Base-by-base conservation (phyloP, 2,888 invertebrate species). In the Drosophila pseudotakahashii region DNA sequence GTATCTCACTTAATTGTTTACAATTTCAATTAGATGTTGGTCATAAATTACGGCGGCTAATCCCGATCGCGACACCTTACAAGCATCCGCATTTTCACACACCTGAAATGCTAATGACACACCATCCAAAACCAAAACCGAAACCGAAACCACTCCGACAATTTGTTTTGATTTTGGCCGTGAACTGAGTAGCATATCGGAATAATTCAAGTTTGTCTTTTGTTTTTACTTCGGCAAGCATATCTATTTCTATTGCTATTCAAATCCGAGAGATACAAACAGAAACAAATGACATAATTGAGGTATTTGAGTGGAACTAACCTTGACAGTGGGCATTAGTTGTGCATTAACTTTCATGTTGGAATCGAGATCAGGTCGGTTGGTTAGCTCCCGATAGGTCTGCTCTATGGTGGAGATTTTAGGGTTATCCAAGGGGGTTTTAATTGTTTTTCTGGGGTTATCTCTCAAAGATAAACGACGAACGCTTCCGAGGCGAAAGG, bases 311-410 rank as follows among this genome's bases (percentile, higher is more conserved):
- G 41, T 30, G 42, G 41, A 19, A 52, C 86, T 89, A 75, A 90
- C 90, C 89, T 90, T 90, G 90, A 79, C 86, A 60, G 75, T 88
- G 84, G 83, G 81, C 77, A 86, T 45, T n/a, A 66, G 74, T 63
- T 88, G 81, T 58, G 81, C 73, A 70, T 89, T 86, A 53, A 84
- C 81, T 78, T 90, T 90, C 90, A 90, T 90, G 57, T 42, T 50
- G 76, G 64, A 60, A 69, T 71, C 73, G 63, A 19, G 59, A 50
- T 51, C 45, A 30, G 41, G 1, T 26, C 7, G 48, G 0, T 44
- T 23, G 30, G 41, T 51, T 9, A 80, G 52, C 48, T 78, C 76
- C 44, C 59, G 52, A 44, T 66, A 81, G 37, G 78, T 80, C 47
- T 80, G 70, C 32, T 81, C 81, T n/a, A 81, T 62, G 11, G 70